These are phyloP conservation scores for Lagopus leucura DNA, from an alignment of 2,113 vertebrate species.

Conservation along the genomic window DNA sequence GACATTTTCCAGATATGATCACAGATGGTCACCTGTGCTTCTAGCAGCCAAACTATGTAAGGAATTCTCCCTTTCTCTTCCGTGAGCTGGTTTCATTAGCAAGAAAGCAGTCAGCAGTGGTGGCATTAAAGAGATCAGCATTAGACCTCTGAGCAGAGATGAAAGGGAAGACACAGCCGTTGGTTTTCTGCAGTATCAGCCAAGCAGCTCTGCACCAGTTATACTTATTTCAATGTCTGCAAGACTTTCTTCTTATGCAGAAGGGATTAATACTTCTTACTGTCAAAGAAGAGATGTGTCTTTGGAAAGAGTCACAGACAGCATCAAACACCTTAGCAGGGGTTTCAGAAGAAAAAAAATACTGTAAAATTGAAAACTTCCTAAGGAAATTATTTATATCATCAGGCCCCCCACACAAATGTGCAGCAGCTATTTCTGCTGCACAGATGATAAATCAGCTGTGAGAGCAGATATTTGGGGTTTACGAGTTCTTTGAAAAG, in stretches of 20 bases:
- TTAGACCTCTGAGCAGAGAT: constrained; percentile 40
- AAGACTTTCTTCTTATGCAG: neutral
- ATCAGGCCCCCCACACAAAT: neutral
- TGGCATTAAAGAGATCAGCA: constrained; percentile 13
- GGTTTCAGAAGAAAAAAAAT: neutral
- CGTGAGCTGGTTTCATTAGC: constrained; percentile 13
- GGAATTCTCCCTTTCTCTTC: neutral
- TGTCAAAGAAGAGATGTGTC: neutral
- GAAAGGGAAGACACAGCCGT: constrained; percentile 12
- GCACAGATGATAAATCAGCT: neutral
- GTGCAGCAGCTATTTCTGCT: neutral
- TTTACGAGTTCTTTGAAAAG: neutral
- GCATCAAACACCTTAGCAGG: neutral
- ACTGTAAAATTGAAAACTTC: neutral
- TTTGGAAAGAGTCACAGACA: neutral
- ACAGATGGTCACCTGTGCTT: neutral
- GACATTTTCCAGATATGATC: neutral
- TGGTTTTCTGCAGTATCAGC: constrained; percentile 25
- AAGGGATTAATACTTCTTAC: neutral
- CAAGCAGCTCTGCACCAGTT: constrained; percentile 20
- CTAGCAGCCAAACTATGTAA: neutral
- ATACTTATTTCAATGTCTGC: neutral
- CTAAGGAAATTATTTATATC: neutral
- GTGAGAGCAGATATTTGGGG: neutral
- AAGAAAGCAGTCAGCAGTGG: constrained; percentile 37